phyloP scores from a whole-genome alignment of 53 echinoderm and acorn worm genomes.

The Arbacia lixula region DNA sequence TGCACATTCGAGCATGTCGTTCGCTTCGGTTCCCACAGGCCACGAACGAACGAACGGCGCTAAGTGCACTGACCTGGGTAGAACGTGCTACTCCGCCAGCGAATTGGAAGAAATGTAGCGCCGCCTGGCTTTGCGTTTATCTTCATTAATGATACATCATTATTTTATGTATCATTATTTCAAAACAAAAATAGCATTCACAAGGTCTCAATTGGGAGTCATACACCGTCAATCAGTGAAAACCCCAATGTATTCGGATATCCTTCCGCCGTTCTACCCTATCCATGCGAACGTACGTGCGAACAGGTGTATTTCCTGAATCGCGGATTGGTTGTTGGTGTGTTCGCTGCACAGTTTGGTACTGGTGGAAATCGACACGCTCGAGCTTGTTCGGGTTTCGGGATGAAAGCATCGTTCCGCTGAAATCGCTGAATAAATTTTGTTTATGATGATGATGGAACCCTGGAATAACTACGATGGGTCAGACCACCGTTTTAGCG shows the following conservation, averaged over 20 bases:
- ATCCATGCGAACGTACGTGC: background rate
- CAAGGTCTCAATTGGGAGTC: too few relatives aligned
- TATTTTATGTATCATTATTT: constrained; percentile 3
- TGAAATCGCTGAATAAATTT: background rate
- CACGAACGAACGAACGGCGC: background rate
- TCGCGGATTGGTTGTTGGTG: background rate
- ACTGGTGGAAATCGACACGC: background rate
- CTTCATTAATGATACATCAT: background rate
- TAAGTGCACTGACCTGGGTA: constrained; percentile 16
- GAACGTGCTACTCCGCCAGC: constrained; percentile 8
- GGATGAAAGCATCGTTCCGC: background rate
- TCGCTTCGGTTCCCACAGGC: background rate
- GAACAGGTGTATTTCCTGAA: constrained; percentile 49
- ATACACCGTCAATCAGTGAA: too few relatives aligned
- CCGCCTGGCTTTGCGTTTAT: background rate
- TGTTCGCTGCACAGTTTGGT: background rate
- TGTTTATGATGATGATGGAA: constrained; percentile 38
- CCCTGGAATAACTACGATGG: constrained; percentile 13
- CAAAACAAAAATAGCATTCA: too few relatives aligned
- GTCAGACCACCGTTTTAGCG: constrained; percentile 1
- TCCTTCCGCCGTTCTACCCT: constrained; percentile 23
- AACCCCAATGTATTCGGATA: background rate
- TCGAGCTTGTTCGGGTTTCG: background rate
- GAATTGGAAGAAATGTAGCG: constrained; percentile 30
- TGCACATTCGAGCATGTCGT: constrained; percentile 26